Percentiles rank a stretch among this genome's conserved stretches.
These are phyloP conservation scores for Gymnoscopelus microlampas DNA, from an alignment of 2,797 vertebrate species.

Conservation along the genomic window DNA sequence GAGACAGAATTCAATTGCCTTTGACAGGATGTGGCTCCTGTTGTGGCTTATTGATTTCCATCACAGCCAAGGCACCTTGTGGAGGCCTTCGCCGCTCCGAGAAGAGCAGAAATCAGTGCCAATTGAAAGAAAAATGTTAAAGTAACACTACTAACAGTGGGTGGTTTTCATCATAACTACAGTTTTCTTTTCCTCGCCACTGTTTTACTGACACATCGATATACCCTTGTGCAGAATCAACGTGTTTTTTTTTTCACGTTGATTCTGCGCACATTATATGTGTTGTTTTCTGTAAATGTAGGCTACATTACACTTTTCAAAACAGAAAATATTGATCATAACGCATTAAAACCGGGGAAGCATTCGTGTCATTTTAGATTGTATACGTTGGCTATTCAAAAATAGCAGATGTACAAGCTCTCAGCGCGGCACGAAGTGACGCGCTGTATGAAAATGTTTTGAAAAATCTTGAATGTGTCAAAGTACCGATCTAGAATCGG, in stretches of 20 bases:
- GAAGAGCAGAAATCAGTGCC: no score
- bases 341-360: no score
- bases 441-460: no score
- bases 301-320: no score
- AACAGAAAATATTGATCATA: no score
- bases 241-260: slow-evolving; percentile 22
- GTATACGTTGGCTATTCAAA: no score
- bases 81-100: slow-evolving; percentile 73
- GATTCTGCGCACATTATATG: background rate
- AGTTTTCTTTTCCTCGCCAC: slow-evolving; percentile 58
- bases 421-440: no score
- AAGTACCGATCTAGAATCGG: no score
- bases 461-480: no score
- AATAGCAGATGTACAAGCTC: no score
- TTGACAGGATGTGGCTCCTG: slow-evolving; percentile 84
- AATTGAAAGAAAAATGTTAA: slow-evolving; percentile 79
- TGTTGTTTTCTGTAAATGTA: slow-evolving; percentile 23
- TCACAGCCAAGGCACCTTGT: slow-evolving; percentile 75
- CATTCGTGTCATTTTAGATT: no score
- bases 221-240: no score
- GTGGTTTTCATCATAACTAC: slow-evolving; percentile 56
- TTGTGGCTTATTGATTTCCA: slow-evolving; percentile 85
- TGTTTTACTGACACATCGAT: slow-evolving; percentile 35
- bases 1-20: slow-evolving; percentile 84
- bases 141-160: slow-evolving; percentile 71